Percentiles rank a stretch among this genome's conserved stretches.
These are phyloP conservation scores for Malthinus seriepunctatus DNA, from an alignment of 2,888 invertebrate genomes.

Conservation along the genomic window DNA sequence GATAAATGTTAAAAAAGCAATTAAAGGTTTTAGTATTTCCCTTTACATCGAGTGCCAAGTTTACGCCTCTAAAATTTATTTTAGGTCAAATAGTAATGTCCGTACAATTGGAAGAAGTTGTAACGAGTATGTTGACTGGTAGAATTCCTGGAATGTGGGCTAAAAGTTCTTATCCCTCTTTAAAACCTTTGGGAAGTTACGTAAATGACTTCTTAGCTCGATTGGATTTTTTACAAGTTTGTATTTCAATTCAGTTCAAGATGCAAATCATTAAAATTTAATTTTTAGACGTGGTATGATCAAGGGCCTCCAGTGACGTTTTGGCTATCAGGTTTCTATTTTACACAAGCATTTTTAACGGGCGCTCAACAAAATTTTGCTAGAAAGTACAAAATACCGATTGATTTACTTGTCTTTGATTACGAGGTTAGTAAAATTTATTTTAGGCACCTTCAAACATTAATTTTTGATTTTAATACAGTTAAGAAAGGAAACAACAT, in stretches of 20 bases:
- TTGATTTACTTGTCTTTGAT: slow-evolving; percentile 83
- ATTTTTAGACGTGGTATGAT: slow-evolving; percentile 76
- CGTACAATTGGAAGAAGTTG: slow-evolving; percentile 81
- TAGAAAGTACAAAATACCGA: slow-evolving; percentile 88
- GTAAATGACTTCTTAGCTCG: slow-evolving; percentile 83
- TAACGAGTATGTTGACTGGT: slow-evolving; percentile 79
- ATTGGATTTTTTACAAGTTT: slow-evolving; percentile 81
- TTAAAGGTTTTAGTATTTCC: slow-evolving; percentile 68
- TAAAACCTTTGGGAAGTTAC: slow-evolving; percentile 89
- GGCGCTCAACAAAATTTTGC: slow-evolving; percentile 93
- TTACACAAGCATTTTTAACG: slow-evolving; percentile 93
- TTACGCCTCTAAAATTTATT: background rate
- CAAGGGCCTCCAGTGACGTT: slow-evolving; percentile 79
- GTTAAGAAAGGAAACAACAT: slow-evolving; percentile 60
- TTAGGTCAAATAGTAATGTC: slow-evolving; percentile 87
- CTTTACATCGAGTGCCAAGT: too few relatives aligned
- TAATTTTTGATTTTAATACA: slow-evolving; percentile 47
- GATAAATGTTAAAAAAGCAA: slow-evolving; percentile 79
- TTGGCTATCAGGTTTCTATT: slow-evolving; percentile 94
- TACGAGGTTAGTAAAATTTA: slow-evolving; percentile 62
- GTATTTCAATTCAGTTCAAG: background rate
- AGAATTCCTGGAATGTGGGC: slow-evolving; percentile 86
- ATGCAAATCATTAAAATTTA: slow-evolving; percentile 6
- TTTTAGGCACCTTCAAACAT: background rate
- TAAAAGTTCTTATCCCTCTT: slow-evolving; percentile 84